Base-by-base conservation (phyloP, 1,140 invertebrate genomes). In the Neodiprion fabricii region DNA sequence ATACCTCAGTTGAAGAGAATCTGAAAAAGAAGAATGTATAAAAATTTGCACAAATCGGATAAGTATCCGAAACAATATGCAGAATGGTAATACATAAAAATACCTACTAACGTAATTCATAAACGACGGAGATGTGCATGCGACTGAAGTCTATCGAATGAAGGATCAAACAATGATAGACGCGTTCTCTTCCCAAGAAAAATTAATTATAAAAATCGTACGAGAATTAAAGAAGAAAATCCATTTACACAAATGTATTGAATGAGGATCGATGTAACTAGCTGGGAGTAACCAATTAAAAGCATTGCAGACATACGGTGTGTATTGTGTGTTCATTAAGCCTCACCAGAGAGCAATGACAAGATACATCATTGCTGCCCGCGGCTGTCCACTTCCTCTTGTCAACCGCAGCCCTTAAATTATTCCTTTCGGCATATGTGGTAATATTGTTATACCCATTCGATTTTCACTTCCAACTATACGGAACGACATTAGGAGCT, bases 211-310 rank as follows among this genome's bases (percentile, higher is more conserved):
- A 53, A 69, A 74, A 77, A 65, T 61, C 11, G 53, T 61, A 8
- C 11, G 73, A 40, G 74, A 68, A 74, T 71, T 76, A 71, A 71
- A 72, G 70, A 47, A 69, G 5, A 69, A 69, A 8, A 69, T 69
- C 21, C 14, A 69, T 14, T 23, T 12, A 65, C 12, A 69, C 67
- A 69, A 69, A 69, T 69, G 40, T 80, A 80, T 80, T 75, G 74
- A 80, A 72, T 76, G 73, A 72, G 75, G 53, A 82, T 71, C 78
- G 77, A 79, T 85, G 83, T 85, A 85, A 73, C 78, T 76, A 79
- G 79, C 53, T 76, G 79, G 71, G 79, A 80, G 81, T 79, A 80
- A 80, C 72, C 76, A 80, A 85, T 84, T 85, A 86, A 86, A 85
- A 80, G 83, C 83, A 84, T 82, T 85, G 80, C 78, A 84, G 80